Evolutionary conservation across 2,888 invertebrate species (phyloP).

Genomic region (Amiota mariae): DNA sequence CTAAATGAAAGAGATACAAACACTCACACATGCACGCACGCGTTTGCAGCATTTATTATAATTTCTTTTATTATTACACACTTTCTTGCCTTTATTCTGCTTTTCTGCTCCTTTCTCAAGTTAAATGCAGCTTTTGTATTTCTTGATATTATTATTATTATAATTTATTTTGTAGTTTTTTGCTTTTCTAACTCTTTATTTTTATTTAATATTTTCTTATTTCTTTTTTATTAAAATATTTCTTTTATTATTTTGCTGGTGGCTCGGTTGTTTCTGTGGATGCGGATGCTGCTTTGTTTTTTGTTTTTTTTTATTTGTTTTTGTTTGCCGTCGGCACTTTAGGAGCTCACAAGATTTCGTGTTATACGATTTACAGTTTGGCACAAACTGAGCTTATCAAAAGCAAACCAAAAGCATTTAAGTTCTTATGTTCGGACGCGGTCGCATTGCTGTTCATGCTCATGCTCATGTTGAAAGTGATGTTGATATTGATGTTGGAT

Average conservation of each 20-base stretch:
- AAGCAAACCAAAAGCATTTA: too few species aligned
- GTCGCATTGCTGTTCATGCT: too few species aligned
- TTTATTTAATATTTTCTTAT: neutral
- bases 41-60: neutral
- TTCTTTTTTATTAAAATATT: neutral
- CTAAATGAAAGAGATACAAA: neutral
- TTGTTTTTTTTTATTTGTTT: constrained; percentile 22
- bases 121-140: neutral
- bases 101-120: neutral
- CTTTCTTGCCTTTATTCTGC: too few species aligned
- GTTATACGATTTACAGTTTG: constrained; percentile 71
- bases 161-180: neutral
- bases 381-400: constrained; percentile 64
- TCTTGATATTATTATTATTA: neutral
- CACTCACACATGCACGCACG: neutral
- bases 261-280: constrained; percentile 35
- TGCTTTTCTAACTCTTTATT: neutral
- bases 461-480: too few species aligned
- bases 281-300: constrained; percentile 21
- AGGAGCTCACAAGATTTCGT: constrained; percentile 66
- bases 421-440: too few species aligned
- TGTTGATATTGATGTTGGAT: too few species aligned
- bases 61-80: neutral
- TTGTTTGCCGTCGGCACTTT: constrained; percentile 48
- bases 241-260: constrained; percentile 33